phyloP scores from a whole-genome alignment of 2,888 invertebrate genomes.

The Ormyrus labotus region DNA sequence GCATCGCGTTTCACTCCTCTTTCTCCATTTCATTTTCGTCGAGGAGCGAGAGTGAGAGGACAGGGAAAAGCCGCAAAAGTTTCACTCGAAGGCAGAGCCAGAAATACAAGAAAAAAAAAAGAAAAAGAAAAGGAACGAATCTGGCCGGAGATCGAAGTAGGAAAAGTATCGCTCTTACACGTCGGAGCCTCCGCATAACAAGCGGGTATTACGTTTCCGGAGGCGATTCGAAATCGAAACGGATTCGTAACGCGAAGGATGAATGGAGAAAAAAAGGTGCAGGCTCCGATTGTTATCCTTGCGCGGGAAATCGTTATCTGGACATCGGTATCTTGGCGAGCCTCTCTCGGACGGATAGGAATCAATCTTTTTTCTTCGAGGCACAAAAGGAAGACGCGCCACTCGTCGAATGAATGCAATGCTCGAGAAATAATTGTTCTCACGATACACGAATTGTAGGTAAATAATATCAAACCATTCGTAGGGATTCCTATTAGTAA shows the following conservation, averaged over 20 bases:
- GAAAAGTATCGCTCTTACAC: conserved; percentile 47
- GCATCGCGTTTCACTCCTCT: conserved; percentile 49
- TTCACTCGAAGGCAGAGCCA: conserved; percentile 12
- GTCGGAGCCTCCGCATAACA: conserved; percentile 20
- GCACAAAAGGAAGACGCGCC: background rate
- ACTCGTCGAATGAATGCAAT: conserved; percentile 7
- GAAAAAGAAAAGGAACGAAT: too few relatives aligned
- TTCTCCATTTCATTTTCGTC: conserved; percentile 36
- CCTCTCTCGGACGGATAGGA: conserved; percentile 4
- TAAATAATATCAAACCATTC: too few relatives aligned
- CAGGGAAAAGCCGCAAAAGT: conserved; percentile 40
- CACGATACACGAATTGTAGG: conserved; percentile 5
- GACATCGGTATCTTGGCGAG: conserved; percentile 35
- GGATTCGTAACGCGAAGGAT: conserved; percentile 39
- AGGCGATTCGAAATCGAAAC: conserved; percentile 57
- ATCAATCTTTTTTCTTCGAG: conserved; percentile 19
- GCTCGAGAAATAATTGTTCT: conserved; percentile 32
- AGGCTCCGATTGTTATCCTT: conserved; percentile 21
- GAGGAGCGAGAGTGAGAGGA: conserved; percentile 9
- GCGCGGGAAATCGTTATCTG: conserved; percentile 21
- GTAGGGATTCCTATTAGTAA: too few relatives aligned
- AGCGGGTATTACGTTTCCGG: conserved; percentile 60
- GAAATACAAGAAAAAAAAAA: background rate
- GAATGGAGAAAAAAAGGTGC: conserved; percentile 31
- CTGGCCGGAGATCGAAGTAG: conserved; percentile 33